Evolutionary conservation across 1,140 invertebrate genomes (phyloP).

Genomic region (Babylonia areolata): DNA sequence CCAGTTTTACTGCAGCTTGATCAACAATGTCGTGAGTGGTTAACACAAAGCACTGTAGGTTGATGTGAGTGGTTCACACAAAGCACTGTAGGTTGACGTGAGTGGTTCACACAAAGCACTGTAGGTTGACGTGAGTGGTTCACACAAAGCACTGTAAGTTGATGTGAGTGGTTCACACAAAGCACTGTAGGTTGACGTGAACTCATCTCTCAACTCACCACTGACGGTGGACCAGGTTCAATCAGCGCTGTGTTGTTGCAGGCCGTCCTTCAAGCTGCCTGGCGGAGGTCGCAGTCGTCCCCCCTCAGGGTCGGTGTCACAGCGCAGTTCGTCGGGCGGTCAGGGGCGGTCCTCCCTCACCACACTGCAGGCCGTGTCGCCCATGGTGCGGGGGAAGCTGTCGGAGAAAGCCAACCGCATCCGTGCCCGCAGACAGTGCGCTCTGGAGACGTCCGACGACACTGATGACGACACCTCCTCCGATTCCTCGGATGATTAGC

Average conservation of each 20-base stretch:
- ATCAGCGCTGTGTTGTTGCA: neutral
- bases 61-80: no score
- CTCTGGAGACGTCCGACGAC: constrained; percentile 19
- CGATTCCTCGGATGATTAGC: constrained; percentile 29
- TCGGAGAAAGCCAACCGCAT: constrained; percentile 25
- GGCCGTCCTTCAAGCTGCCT: constrained; percentile 5
- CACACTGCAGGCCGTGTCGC: constrained; percentile 15
- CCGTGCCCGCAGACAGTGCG: neutral
- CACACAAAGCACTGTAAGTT: no score
- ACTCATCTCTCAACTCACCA: no score
- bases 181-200: no score
- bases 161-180: no score
- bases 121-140: no score
- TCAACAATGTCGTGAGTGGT: no score
- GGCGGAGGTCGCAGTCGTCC: neutral
- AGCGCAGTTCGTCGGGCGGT: neutral
- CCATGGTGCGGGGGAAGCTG: constrained; percentile 34
- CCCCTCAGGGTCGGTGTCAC: neutral
- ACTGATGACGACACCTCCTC: constrained; percentile 27
- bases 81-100: no score
- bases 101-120: no score
- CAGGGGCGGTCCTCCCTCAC: neutral
- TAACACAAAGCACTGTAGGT: no score
- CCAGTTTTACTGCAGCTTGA: no score
- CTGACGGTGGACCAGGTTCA: no score